Percentiles rank a stretch among this genome's conserved stretches.
Conservation (phyloP, 2,888 invertebrate genomes). For the Mythimna ferrago region DNA sequence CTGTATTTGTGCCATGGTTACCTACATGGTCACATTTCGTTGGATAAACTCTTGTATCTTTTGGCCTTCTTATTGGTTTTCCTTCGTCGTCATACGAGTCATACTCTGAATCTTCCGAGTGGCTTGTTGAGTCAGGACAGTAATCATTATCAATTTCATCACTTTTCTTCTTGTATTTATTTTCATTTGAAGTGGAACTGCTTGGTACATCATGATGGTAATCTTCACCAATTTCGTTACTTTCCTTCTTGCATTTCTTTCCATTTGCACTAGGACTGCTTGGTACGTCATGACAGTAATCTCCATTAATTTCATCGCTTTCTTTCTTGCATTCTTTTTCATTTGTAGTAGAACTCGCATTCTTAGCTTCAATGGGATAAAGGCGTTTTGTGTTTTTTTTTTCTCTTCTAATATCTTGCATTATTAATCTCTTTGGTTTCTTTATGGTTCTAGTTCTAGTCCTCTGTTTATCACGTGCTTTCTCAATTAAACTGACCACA, state of each 20-base stretch:
- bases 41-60: slow-evolving; percentile 29
- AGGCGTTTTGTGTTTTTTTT: no score
- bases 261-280: slow-evolving; percentile 3
- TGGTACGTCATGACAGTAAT: slow-evolving; percentile 43
- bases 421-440: not conserved
- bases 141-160: slow-evolving; percentile 27
- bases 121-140: slow-evolving; percentile 43
- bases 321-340: not conserved
- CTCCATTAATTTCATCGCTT: not conserved
- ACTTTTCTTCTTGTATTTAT: not conserved
- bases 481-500: not conserved
- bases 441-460: not conserved
- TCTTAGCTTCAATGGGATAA: not conserved
- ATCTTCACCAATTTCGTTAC: no score
- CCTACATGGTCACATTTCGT: slow-evolving; percentile 45
- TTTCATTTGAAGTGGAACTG: no score
- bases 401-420: not conserved
- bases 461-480: not conserved
- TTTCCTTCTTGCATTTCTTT: no score
- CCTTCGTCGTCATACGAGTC: slow-evolving; percentile 44
- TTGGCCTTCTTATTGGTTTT: slow-evolving; percentile 2
- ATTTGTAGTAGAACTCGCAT: not conserved
- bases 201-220: no score
- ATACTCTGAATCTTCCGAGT: slow-evolving; percentile 48
- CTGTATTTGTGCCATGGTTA: no score